Base-by-base conservation (phyloP, 2,888 invertebrate genomes). In the Leptopilina drosophilae region DNA sequence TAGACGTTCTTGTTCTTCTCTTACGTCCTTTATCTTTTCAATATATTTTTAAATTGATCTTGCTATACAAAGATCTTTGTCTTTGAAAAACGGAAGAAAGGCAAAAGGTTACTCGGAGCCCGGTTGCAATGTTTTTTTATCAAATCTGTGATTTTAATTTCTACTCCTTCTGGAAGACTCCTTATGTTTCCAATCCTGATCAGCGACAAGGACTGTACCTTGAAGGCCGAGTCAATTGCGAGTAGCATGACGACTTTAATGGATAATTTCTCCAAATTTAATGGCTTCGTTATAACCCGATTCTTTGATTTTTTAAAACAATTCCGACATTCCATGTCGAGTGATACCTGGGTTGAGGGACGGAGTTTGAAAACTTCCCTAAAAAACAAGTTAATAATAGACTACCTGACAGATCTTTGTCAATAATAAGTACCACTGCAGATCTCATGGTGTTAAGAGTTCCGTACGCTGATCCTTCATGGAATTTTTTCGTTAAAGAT, bases 271-370 rank as follows among this genome's bases (percentile, higher is more conserved):
- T 76, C 42, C 64, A 81, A 66, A 33, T 77, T 20, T 11, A 79
- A 53, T 3, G 64, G 56, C 5, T 49, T 65, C 20, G 77, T 77
- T 5, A 42, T 40, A 33, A 33, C 64, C 75, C 79, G 76, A 79
- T n/a, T 56, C 65, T 20, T 77, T 59, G 7, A 77, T 8, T 49
- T 69, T 76, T 64, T 53, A 83, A 49, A 56, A 81, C 82, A 1
- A 77, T 59, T 9, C 64, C 26, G 3, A 80, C 62, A 67, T 82
- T 83, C 82, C 84, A 82, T 11, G 80, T 83, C 4, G 46, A 14
- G 33, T 73, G 12, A 42, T 82, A 84, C 42, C 81, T 84, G 1
- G 81, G 81, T 77, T 1, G 77, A 62, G 12, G 81, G 82, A 33
- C 79, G 76, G 11, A 79, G n/a, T 62, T 80, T 83, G 26, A 64